phyloP scores from a whole-genome alignment of 2,113 vertebrate genomes.

The Synchiropus splendidus region DNA sequence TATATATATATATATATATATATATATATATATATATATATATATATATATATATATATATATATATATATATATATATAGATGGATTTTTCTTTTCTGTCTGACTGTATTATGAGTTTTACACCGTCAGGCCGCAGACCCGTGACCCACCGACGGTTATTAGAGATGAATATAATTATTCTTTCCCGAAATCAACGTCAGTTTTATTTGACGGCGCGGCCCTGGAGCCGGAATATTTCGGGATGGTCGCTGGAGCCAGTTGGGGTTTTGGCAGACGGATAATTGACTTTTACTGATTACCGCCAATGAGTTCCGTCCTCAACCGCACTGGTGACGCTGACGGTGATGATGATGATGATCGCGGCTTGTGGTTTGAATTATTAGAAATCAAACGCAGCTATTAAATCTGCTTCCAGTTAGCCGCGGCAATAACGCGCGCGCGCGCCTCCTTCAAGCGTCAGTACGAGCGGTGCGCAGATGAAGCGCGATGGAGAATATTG shows the following conservation, averaged over 20 bases:
- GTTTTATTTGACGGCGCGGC: no score
- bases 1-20: not conserved
- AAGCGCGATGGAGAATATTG: no score
- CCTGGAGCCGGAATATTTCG: no score
- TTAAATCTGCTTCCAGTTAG: no score
- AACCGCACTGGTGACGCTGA: conserved; percentile 4
- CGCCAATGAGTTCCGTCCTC: conserved; percentile 20
- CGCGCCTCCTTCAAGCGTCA: no score
- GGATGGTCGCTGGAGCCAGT: not conserved
- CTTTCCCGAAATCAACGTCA: no score
- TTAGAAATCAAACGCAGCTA: no score
- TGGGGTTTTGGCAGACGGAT: conserved; percentile 2
- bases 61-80: not conserved
- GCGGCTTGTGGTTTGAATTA: not conserved
- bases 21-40: conserved; percentile 1
- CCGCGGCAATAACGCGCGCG: no score
- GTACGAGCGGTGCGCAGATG: no score
- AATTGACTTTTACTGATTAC: conserved; percentile 16
- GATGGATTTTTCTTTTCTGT: not conserved
- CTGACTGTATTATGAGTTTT: not conserved
- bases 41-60: conserved; percentile 1
- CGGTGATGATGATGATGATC: conserved; percentile 3
- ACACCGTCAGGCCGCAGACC: no score
- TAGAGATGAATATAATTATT: no score
- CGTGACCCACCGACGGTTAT: no score